Percentiles rank a stretch among this genome's conserved stretches.
These are phyloP conservation scores for Acanthisitta chloris DNA, from an alignment of 2,113 vertebrate genomes.

Conservation along the genomic window DNA sequence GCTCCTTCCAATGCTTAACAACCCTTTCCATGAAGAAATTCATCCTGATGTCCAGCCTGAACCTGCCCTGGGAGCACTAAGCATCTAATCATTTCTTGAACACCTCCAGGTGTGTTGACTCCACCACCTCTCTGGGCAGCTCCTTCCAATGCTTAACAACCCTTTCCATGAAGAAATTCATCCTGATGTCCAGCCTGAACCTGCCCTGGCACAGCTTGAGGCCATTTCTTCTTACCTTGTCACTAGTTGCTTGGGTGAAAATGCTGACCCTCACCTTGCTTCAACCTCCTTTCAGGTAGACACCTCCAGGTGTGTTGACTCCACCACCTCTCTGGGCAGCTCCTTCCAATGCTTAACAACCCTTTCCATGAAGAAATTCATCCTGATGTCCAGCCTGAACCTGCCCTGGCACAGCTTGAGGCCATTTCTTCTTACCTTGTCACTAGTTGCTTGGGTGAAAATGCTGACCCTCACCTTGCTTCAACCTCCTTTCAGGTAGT, in stretches of 20 bases:
- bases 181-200: too few relatives aligned
- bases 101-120: too few relatives aligned
- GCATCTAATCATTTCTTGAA: too few relatives aligned
- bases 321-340: not conserved
- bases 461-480: not conserved
- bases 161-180: too few relatives aligned
- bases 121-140: too few relatives aligned
- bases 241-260: too few relatives aligned
- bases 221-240: too few relatives aligned
- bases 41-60: not conserved
- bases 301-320: not conserved
- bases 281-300: too few relatives aligned
- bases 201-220: too few relatives aligned
- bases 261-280: too few relatives aligned
- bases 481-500: not conserved
- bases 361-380: not conserved
- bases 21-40: not conserved
- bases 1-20: not conserved
- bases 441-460: not conserved
- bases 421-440: not conserved
- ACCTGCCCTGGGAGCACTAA: not conserved
- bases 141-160: too few relatives aligned
- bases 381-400: not conserved
- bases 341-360: not conserved
- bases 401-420: not conserved